Base-by-base conservation (phyloP, 2,888 invertebrate genomes). In the Invenusta paracnida region DNA sequence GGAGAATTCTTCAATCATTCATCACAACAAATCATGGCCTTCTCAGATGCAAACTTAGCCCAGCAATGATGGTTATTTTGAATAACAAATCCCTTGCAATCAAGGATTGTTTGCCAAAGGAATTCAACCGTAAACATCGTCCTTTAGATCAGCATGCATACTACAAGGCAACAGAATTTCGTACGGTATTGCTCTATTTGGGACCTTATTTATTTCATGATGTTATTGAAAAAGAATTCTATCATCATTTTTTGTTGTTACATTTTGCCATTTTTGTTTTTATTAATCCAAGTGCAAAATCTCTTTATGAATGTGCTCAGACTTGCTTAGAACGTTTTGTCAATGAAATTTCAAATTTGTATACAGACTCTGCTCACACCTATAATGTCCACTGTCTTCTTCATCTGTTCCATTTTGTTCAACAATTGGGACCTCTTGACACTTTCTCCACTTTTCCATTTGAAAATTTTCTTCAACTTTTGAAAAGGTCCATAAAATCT, bases 361-460 rank as follows among this genome's bases (percentile, higher is more conserved):
- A n/a, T n/a, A n/a, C n/a, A n/a, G n/a, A n/a, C n/a, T 82, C 81
- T 11, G 48, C 5, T n/a, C 82, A 87, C 67, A 23, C 85, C 17
- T 88, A 87, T 81, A 88, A 88, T 85, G 82, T 87, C 5, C 87
- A 88, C 67, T n/a, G 25, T 11, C 66, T 87, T 2, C 30, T 85
- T 13, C 87, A 87, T 81, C n/a, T 87, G 11, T 30, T 31, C 30
- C 85, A 86, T 67, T 87, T 87, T 85, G 87, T 84, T 13, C 13
- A 84, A 29, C 30, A 73, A 25, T 87, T 82, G 87, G 87, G 82
- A 13, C 29, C 25, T n/a, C 48, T 87, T n/a, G 83, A 87, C 84
- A 29, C 73, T 13, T 82, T 87, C n/a, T 85, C 81, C 48, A 86
- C 87, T 17, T 87, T 86, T 48, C 82, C 30, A 25, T 87, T 87